Conservation (phyloP, 2,888 invertebrate species). For the Conops quadrifasciatus region DNA sequence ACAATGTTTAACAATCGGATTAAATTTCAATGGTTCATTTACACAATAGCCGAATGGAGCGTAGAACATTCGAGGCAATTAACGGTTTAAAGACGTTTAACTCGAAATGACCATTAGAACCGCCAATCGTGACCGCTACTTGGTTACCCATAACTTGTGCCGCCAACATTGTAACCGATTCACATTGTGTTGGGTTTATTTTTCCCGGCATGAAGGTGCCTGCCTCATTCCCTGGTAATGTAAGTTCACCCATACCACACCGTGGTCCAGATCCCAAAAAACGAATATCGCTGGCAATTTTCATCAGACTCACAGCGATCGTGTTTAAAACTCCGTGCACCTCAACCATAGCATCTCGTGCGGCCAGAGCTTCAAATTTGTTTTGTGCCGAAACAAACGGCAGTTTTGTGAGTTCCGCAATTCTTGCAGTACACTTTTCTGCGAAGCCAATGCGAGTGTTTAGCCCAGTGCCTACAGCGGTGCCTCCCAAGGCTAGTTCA, state of each 20-base stretch:
- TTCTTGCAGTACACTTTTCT: constrained; percentile 87
- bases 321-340: constrained; percentile 95
- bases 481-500: constrained; percentile 93
- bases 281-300: constrained; percentile 92
- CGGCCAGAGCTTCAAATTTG: constrained; percentile 96
- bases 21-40: constrained; percentile 39
- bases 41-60: constrained; percentile 83
- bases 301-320: constrained; percentile 92
- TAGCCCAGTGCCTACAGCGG: constrained; percentile 97
- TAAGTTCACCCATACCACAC: constrained; percentile 93
- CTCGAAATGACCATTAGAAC: constrained; percentile 97
- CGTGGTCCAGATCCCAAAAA: constrained; percentile 96
- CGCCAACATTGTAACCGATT: constrained; percentile 95
- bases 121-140: constrained; percentile 91
- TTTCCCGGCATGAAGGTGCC: constrained; percentile 99
- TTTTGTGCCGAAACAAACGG: constrained; percentile 96
- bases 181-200: constrained; percentile 99
- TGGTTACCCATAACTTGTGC: constrained; percentile 99
- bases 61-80: constrained; percentile 91
- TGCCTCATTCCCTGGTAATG: constrained; percentile 97
- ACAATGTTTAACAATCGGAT: neutral
- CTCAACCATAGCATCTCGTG: constrained; percentile 94
- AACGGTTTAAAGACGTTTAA: constrained; percentile 98
- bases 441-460: constrained; percentile 96
- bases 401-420: constrained; percentile 82